A percentile compares a stretch with the other conserved stretches of the same genome.
These are phyloP conservation scores for Tipula vernalis DNA, from an alignment of 2,888 invertebrate species.

Conservation along the genomic window DNA sequence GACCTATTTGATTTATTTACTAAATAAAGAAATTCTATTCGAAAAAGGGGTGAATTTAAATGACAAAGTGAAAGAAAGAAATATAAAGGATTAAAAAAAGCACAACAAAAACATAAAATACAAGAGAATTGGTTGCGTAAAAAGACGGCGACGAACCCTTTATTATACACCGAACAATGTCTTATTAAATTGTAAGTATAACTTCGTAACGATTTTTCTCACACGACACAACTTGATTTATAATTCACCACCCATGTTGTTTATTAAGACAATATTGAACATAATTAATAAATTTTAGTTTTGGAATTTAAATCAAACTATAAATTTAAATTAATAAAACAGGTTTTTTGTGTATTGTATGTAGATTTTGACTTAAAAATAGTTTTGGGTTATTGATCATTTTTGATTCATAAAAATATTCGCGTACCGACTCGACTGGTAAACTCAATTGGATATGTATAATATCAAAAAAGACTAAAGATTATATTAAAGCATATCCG, in stretches of 20 bases:
- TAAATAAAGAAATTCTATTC: neutral
- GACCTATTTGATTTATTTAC: neutral
- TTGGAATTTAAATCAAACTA: neutral
- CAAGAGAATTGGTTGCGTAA: neutral
- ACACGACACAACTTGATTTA: neutral
- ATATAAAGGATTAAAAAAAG: neutral
- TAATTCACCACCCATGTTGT: neutral
- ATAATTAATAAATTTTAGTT: neutral
- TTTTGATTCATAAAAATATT: neutral
- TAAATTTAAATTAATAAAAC: neutral
- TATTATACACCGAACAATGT: neutral
- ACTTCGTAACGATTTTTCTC: neutral
- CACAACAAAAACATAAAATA: neutral
- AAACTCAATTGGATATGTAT: neutral
- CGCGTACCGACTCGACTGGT: neutral
- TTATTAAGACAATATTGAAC: neutral
- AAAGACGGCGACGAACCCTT: neutral
- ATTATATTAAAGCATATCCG: neutral
- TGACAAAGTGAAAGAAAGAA: neutral
- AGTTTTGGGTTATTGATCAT: neutral
- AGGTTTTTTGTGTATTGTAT: neutral
- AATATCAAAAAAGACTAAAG: neutral
- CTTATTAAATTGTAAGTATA: neutral
- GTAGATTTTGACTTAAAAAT: neutral
- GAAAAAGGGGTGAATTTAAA: neutral